Evolutionary conservation across 2,113 vertebrate species (phyloP), one percentile per base, ranked within the genome.

Genomic region (Corapipo altera): DNA sequence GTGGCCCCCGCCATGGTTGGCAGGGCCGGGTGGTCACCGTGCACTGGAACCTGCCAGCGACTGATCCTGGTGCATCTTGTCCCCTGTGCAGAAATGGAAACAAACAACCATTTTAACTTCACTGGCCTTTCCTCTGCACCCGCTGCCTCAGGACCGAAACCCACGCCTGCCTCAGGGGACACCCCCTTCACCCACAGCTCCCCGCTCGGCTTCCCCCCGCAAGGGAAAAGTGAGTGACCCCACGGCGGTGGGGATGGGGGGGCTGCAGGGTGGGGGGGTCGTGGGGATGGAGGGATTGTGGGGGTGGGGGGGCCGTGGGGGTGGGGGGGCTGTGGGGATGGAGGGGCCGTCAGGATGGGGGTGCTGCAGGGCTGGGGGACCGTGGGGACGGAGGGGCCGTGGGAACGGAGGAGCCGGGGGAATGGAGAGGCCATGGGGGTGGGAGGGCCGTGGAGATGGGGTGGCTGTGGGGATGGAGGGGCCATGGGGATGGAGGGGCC

Each of bases 91-190:
- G 98, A 96, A 91, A 99, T 99, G 99, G 99, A 99, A 97, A 98
- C 99, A 89, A 99, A 99, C 98, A 98, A 99, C 97, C 98, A 98
- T 98, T 98, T 99, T 97, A 98, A 98, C 97, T 99, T 99, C 97
- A 98, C 98, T 96, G 98, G 98, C 98, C 98, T 99, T 98, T 97
- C 99, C 95, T 97, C 98, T n/a, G 92, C 97, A 95, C 98, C 99
- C 90, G 96, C 98, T 97, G 99, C 99, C 99, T 99, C 99, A 99
- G 99, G 99, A 99, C 98, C 99, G 97, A 99, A 99, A 98, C 98
- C 98, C 97, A 97, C 98, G 85, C 96, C 98, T 97, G 98, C 99
- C 98, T 99, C 99, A 98, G 99, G 99, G 98, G 99, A 99, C 98
- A 97, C 98, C 97, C 98, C 98, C 97, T 99, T 99, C 97, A 79